Conservation (phyloP, 2,797 vertebrate species). For the Cephalopachus bancanus region DNA sequence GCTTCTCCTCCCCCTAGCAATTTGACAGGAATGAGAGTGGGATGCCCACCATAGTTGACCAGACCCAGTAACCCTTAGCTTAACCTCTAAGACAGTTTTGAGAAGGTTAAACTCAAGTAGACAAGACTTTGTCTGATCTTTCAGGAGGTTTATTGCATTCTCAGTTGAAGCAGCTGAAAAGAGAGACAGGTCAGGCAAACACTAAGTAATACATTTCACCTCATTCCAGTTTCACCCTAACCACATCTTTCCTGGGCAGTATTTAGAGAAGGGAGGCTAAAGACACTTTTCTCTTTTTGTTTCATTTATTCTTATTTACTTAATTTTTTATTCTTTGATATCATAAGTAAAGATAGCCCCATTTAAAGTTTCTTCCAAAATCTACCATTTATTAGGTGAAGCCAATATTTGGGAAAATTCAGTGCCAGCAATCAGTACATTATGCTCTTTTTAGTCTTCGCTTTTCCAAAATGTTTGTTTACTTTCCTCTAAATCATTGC, state of each 20-base stretch:
- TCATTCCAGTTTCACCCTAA: not conserved
- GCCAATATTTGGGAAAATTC: not conserved
- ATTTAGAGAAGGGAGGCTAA: not conserved
- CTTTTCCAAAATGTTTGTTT: not conserved
- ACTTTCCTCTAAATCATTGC: not conserved
- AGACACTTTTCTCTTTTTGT: not conserved
- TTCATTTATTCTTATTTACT: conserved; percentile 5
- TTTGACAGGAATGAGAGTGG: not conserved
- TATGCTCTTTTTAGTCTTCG: not conserved
- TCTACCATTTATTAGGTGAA: not conserved
- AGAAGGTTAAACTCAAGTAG: not conserved
- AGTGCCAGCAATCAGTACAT: not conserved
- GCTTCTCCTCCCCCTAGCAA: not conserved
- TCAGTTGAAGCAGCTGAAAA: not conserved
- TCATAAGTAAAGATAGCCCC: not conserved
- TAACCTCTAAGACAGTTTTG: not conserved
- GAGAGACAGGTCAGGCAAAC: not conserved
- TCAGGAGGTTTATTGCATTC: not conserved
- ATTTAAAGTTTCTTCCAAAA: not conserved
- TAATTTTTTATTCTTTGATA: not conserved
- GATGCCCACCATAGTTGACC: not conserved
- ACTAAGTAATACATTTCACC: fast-evolving
- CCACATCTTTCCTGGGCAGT: not conserved
- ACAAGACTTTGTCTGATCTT: not conserved
- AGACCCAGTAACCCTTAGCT: not conserved